Evolutionary conservation across 1,140 invertebrate species (phyloP).

Genomic region (Eubasilissa regina): DNA sequence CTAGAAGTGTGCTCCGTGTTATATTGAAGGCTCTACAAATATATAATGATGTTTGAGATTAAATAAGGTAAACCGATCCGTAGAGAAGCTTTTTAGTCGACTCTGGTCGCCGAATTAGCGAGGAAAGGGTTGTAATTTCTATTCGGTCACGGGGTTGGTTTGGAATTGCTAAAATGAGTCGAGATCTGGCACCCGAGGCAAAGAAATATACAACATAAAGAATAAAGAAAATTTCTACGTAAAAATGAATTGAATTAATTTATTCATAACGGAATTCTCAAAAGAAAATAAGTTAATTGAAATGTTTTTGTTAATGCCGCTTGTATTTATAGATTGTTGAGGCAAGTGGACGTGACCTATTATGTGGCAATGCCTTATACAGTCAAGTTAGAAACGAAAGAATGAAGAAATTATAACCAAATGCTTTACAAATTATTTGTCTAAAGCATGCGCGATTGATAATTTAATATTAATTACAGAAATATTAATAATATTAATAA

Average conservation of each 20-base stretch:
- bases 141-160: not conserved
- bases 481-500: too few species aligned
- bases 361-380: too few species aligned
- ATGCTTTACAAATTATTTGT: too few species aligned
- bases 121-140: not conserved
- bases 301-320: conserved; percentile 2
- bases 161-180: conserved; percentile 46
- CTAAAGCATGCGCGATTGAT: too few species aligned
- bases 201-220: not conserved
- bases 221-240: conserved; percentile 16
- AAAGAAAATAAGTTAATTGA: conserved; percentile 21
- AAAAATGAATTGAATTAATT: conserved; percentile 32
- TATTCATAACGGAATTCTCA: not conserved
- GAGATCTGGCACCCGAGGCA: conserved; percentile 32
- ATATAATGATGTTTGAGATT: conserved; percentile 57
- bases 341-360: too few species aligned
- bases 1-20: not conserved
- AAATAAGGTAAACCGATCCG: conserved; percentile 52
- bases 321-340: too few species aligned
- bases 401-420: too few species aligned
- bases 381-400: too few species aligned
- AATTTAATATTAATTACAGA: too few species aligned
- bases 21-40: conserved; percentile 11
- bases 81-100: conserved; percentile 38
- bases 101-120: conserved; percentile 45